Conservation (phyloP, 2,797 vertebrate species). For the Scolopax bukidnonensis region DNA sequence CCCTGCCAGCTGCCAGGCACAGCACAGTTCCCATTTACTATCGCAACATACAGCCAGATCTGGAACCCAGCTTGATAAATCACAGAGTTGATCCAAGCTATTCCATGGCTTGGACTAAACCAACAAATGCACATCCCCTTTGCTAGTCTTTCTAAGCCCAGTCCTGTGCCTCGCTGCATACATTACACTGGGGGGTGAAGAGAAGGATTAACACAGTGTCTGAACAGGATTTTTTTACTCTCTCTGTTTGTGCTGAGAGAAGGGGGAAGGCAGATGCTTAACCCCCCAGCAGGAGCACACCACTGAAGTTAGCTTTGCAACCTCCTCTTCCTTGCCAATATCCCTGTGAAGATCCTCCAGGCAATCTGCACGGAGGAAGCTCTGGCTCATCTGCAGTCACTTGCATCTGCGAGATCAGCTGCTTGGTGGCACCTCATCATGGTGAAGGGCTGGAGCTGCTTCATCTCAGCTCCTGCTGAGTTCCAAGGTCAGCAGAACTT, state of each 20-base stretch:
- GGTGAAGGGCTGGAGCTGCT: conserved; percentile 37
- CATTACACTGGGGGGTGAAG: neutral
- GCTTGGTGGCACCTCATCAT: conserved; percentile 22
- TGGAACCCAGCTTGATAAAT: neutral
- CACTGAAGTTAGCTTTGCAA: conserved; percentile 9
- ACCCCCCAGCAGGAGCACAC: conserved; percentile 31
- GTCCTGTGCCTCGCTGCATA: neutral
- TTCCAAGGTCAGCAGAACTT: conserved; percentile 51
- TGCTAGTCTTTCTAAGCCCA: neutral
- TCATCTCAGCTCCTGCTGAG: conserved; percentile 45
- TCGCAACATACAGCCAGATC: neutral
- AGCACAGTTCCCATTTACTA: neutral
- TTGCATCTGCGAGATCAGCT: conserved; percentile 27
- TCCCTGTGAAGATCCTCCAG: conserved; percentile 52
- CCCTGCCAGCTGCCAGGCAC: neutral
- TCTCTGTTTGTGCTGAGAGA: neutral
- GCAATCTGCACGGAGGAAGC: neutral
- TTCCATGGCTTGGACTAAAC: neutral
- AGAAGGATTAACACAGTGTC: neutral
- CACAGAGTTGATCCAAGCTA: neutral
- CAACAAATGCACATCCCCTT: neutral
- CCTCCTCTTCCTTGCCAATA: conserved; percentile 9
- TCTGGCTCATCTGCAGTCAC: conserved; percentile 36
- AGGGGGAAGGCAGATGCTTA: conserved; percentile 38
- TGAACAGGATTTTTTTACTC: neutral